Percentiles rank a stretch among this genome's conserved stretches.
Evolutionary conservation across 2,113 vertebrate genomes (phyloP).

Genomic region (Tupaia chinensis): DNA sequence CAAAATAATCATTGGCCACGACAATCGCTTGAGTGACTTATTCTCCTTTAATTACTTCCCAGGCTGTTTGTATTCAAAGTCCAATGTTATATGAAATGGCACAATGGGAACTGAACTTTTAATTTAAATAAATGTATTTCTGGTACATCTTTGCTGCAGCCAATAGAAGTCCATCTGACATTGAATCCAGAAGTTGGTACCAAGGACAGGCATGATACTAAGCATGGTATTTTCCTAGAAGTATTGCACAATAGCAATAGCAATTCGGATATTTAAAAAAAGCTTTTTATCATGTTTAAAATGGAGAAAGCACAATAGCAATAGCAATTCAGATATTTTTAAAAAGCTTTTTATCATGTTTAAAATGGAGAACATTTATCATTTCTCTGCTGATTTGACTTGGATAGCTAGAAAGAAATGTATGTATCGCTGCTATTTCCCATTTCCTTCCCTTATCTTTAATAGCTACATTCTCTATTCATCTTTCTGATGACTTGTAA

Average conservation of each 20-base stretch:
- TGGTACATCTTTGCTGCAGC: background rate
- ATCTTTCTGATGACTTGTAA: slow-evolving; percentile 54
- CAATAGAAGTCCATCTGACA: background rate
- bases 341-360: slow-evolving; percentile 60
- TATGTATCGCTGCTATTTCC: slow-evolving; percentile 54
- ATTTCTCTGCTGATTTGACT: slow-evolving; percentile 63
- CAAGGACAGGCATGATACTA: background rate
- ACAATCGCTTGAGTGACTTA: background rate
- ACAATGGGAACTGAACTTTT: background rate
- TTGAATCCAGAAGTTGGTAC: background rate
- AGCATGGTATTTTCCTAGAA: slow-evolving; percentile 14
- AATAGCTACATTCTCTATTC: slow-evolving; percentile 27
- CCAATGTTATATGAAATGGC: background rate
- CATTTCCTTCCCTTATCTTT: slow-evolving; percentile 50
- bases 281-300: slow-evolving; percentile 56
- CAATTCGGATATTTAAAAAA: slow-evolving; percentile 48
- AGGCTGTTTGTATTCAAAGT: background rate
- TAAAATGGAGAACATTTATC: slow-evolving; percentile 45
- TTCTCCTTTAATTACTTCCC: background rate
- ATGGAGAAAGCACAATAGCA: background rate
- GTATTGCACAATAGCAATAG: background rate
- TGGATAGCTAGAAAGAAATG: slow-evolving; percentile 8
- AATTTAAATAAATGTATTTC: background rate
- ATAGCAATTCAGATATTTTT: background rate
- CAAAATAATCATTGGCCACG: background rate